phyloP scores from a whole-genome alignment of 1,140 invertebrate species.

The Sycophila sp. region DNA sequence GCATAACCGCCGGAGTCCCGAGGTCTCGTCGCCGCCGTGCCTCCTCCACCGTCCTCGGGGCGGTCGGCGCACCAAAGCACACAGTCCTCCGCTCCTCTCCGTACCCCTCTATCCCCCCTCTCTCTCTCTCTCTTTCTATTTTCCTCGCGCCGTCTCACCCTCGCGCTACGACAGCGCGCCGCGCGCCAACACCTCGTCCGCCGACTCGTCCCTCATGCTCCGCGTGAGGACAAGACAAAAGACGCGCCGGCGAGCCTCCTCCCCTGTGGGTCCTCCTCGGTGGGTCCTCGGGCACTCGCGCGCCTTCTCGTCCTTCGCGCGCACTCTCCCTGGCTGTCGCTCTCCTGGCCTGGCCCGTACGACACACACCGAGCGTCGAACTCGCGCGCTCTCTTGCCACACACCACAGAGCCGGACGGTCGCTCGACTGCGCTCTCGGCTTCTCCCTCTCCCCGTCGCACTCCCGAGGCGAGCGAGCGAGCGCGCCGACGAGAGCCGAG shows the following conservation, averaged over 20 bases:
- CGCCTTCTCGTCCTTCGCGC: slow-evolving; percentile 48
- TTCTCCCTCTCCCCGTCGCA: slow-evolving; percentile 44
- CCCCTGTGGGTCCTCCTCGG: background rate
- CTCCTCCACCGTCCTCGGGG: too few species aligned
- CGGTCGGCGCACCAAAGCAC: too few species aligned
- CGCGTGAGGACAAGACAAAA: too few species aligned
- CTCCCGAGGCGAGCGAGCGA: background rate
- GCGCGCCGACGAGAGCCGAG: background rate
- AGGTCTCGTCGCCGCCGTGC: slow-evolving; percentile 1
- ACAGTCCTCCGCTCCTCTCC: slow-evolving; percentile 23
- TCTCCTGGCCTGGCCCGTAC: slow-evolving; percentile 54
- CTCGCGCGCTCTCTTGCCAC: slow-evolving; percentile 42
- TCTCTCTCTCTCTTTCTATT: slow-evolving; percentile 25
- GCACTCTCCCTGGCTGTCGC: too few species aligned
- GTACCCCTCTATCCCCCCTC: slow-evolving; percentile 23
- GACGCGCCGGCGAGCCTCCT: too few species aligned
- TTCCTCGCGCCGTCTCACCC: too few species aligned
- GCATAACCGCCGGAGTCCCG: slow-evolving; percentile 8
- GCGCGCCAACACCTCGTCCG: too few species aligned
- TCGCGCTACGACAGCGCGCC: too few species aligned
- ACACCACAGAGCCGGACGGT: slow-evolving; percentile 57
- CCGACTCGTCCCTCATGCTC: too few species aligned
- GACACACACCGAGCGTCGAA: slow-evolving; percentile 60
- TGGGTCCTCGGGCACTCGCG: background rate
- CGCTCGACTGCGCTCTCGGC: slow-evolving; percentile 62